Percentiles rank a stretch among this genome's conserved stretches.
Conservation (phyloP, 2,888 invertebrate species). For the Drosophila vallismaia region DNA sequence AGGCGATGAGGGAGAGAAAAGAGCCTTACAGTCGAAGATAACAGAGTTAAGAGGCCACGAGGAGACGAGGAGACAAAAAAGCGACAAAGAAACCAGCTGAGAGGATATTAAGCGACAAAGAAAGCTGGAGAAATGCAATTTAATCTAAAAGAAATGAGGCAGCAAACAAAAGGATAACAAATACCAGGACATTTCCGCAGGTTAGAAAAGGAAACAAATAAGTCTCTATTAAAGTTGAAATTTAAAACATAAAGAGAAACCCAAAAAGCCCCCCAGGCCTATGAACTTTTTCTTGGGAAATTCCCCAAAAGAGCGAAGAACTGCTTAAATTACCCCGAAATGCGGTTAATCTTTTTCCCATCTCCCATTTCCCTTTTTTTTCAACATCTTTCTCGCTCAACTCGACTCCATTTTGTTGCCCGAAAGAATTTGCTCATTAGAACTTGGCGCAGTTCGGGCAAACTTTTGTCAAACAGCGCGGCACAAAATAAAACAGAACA, state of each 20-base stretch:
- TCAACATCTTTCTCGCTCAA: not conserved
- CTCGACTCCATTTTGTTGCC: conserved; percentile 26
- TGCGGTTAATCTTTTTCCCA: not conserved
- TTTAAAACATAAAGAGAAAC: no score
- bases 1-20: not conserved
- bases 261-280: no score
- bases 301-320: conserved; percentile 4
- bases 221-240: not conserved
- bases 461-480: conserved; percentile 40
- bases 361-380: not conserved
- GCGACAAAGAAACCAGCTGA: not conserved
- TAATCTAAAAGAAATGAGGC: not conserved
- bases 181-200: not conserved
- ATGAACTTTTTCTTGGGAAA: conserved; percentile 4
- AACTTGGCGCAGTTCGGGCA: conserved; percentile 47
- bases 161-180: conserved; percentile 1
- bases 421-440: conserved; percentile 74
- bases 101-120: conserved; percentile 22
- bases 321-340: conserved; percentile 13
- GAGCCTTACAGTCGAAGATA: conserved; percentile 1
- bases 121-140: conserved; percentile 26
- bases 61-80: not conserved
- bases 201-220: not conserved
- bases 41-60: conserved; percentile 17
- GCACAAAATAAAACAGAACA: conserved; percentile 4